Evolutionary conservation across 2,113 vertebrate genomes (phyloP), one percentile per base, ranked within the genome.

Genomic region (Nyctibius bracteatus): DNA sequence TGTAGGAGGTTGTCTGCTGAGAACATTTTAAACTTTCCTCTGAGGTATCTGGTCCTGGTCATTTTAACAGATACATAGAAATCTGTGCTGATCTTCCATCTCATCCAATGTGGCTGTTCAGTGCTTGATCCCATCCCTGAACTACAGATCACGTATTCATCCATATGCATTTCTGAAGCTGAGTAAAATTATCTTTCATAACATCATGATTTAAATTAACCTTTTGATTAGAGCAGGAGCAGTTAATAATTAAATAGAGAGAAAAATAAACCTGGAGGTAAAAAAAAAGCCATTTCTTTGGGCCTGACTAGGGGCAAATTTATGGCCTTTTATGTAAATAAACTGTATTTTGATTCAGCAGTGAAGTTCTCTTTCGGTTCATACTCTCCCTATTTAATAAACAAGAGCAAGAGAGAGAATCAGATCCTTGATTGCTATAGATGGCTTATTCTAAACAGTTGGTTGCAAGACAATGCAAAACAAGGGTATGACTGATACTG

Each of bases 381-480:
- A 4, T 81, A 47, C 33, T 91, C 61, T 82, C 46, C n/a, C 35
- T 95, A 31, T 79, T 94, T 81, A 94, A 89, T 96, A 65, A 96
- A 79, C 88, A 95, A 54, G 52, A 87, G 23, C 59, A 78, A 78
- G 61, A 81, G 85, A 67, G 5, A 81, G 81, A 96, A 91, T 92
- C 77, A 95, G 61, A 87, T 87, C 51, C 24, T 55, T 95, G 93
- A 89, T 55, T 94, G 47, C 65, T 94, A 52, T 75, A 85, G 82
- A 91, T 89, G 61, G 44, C 24, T 79, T 79, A 79, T 33, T 79
- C 52, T 89, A 96, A 94, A 84, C 39, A 73, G 25, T 5, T 80
- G 31, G 68, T 84, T 84, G 77, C 70, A 87, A 87, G 68, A 75
- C 52, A 81, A 35, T 65, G 83, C 73, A 75, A 89, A 96, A 81